These are phyloP conservation scores for Kryphioiulus occultus DNA, from an alignment of 2,888 invertebrate species.

Conservation along the genomic window DNA sequence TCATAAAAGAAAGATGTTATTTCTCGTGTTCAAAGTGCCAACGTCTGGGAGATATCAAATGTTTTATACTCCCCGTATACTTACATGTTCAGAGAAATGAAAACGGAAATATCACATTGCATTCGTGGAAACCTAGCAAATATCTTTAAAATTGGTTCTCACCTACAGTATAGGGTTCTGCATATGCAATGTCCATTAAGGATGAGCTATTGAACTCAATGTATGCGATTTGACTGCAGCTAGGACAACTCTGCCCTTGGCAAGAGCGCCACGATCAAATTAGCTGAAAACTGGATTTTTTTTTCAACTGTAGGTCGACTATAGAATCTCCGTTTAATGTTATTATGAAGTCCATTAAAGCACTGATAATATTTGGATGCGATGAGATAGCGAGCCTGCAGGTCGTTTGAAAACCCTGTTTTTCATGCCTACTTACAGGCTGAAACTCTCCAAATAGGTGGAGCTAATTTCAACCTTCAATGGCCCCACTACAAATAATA, in stretches of 20 bases:
- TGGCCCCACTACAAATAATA: not conserved
- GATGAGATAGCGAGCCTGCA: not conserved
- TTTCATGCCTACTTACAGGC: not conserved
- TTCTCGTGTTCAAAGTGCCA: no score
- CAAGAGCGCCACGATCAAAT: not conserved
- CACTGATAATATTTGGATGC: not conserved
- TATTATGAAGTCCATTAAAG: not conserved
- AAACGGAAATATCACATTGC: not conserved
- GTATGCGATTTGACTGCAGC: not conserved
- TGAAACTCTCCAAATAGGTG: not conserved
- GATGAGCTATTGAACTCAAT: slow-evolving; percentile 11
- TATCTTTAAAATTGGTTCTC: not conserved
- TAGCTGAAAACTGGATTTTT: not conserved
- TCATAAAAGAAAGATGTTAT: not conserved
- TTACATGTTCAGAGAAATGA: not conserved
- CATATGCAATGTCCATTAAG: not conserved
- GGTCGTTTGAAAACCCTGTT: not conserved
- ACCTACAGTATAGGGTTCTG: not conserved
- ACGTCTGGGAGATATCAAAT: no score
- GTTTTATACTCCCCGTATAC: no score
- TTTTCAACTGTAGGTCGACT: not conserved
- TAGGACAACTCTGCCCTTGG: not conserved
- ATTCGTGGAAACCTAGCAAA: not conserved
- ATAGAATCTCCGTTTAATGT: not conserved
- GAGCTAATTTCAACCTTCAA: not conserved